Evolutionary conservation across 2,113 vertebrate species (phyloP).

Genomic region (Oreochromis niloticus): DNA sequence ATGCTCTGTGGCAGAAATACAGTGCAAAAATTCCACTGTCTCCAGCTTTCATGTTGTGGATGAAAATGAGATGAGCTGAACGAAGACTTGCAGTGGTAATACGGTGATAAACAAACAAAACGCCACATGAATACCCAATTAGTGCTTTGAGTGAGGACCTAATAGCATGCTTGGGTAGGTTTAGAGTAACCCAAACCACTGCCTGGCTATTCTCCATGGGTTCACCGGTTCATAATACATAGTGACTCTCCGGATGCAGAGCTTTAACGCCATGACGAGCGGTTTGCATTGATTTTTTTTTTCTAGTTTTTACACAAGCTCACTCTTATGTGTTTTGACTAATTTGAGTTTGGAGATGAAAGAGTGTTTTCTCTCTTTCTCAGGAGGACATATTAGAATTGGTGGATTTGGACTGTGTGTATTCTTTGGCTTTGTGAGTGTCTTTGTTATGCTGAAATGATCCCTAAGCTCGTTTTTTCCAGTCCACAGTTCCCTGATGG

Average conservation of each 20-base stretch:
- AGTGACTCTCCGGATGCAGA: not conserved
- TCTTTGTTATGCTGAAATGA: conserved; percentile 30
- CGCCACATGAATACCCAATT: conserved; percentile 57
- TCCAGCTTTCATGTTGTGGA: conserved; percentile 60
- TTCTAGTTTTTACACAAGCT: not conserved
- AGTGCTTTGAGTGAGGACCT: conserved; percentile 20
- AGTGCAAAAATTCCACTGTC: conserved; percentile 59
- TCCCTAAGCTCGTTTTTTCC: conserved; percentile 20
- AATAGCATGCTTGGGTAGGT: conserved; percentile 26
- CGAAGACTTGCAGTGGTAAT: conserved; percentile 53
- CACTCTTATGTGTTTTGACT: conserved; percentile 16
- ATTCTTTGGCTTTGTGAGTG: conserved; percentile 30
- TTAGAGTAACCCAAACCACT: conserved; percentile 18
- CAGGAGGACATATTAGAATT: conserved; percentile 30
- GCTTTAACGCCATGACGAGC: not conserved
- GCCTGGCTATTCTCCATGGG: conserved; percentile 2
- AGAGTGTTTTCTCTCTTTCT: not conserved
- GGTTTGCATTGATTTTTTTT: not conserved
- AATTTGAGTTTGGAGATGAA: conserved; percentile 34
- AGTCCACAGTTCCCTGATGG: conserved; percentile 2
- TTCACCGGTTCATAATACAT: not conserved
- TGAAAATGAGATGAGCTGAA: conserved; percentile 67
- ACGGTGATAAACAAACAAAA: conserved; percentile 62
- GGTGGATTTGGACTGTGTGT: conserved; percentile 26
- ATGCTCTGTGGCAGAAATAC: conserved; percentile 64